phyloP scores from a whole-genome alignment of 2,888 invertebrate species.

The Brachypalpus laphriformis region DNA sequence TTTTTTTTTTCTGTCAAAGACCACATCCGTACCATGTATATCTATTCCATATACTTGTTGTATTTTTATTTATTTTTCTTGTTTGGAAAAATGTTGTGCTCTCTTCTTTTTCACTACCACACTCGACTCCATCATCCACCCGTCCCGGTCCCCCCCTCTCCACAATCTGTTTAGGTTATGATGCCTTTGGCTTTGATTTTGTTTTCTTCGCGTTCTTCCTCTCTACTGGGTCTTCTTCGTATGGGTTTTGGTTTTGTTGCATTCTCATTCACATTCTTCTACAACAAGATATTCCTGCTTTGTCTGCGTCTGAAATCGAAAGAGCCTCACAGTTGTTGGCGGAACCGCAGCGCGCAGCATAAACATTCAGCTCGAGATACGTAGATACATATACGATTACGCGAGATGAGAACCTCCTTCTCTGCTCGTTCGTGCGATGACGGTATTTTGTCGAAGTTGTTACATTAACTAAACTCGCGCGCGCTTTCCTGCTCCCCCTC shows the following conservation, averaged over 20 bases:
- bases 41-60: not conserved
- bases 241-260: conserved; percentile 35
- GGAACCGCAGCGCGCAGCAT: conserved; percentile 12
- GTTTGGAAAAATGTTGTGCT: conserved; percentile 18
- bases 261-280: conserved; percentile 60
- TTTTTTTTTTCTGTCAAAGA: conserved; percentile 44
- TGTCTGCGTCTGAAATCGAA: conserved; percentile 28
- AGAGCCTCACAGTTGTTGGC: conserved; percentile 26
- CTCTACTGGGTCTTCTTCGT: not conserved
- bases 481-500: not conserved
- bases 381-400: not conserved
- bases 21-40: conserved; percentile 47
- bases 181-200: conserved; percentile 20
- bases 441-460: conserved; percentile 4
- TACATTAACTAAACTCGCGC: not conserved
- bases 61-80: conserved; percentile 43
- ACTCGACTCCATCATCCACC: not conserved
- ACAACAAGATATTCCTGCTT: conserved; percentile 51
- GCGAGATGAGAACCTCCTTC: not conserved
- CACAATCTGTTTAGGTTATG: not conserved
- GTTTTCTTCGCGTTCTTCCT: not conserved
- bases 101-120: not conserved
- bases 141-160: not conserved
- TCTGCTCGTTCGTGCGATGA: not conserved
- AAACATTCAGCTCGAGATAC: not conserved